Evolutionary conservation across 2,797 vertebrate genomes (phyloP), one percentile per base, ranked within the genome.

Genomic region (Dallia pectoralis): DNA sequence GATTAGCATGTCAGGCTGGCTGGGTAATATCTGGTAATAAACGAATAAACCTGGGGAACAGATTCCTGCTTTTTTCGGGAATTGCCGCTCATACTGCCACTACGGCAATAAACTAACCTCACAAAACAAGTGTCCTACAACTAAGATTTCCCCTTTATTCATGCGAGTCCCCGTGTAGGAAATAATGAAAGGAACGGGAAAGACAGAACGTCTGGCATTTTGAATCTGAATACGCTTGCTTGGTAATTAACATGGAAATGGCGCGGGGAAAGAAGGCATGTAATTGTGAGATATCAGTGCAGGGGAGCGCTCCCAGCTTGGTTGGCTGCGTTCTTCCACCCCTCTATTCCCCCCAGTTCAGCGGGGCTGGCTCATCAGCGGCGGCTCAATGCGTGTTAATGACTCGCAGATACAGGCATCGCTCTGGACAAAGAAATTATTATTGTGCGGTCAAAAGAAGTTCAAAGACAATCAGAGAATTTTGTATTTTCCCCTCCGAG

Each of bases 161-260:
- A 76, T 81, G 72, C 65, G 73, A 78, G 77, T 51, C 62, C 4
- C 44, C 22, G 19, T 80, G 82, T 82, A 80, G 77, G 82, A 87
- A 82, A 76, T 79, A 82, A 82, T 81, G 80, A 82, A 85, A 82
- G 78, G 82, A 74, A 77, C 68, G 61, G 91, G 92, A 77, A 78
- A 83, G 78, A 86, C 79, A 81, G 74, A 95, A 94, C 93, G 92
- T 91, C 89, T 92, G 92, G 94, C 94, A 91, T 93, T n/a, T 91
- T 95, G 94, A 96, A 96, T 96, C 94, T 94, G 94, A 95, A n/a
- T 94, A 93, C 93, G 94, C 95, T 94, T 89, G 88, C 94, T 93
- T 89, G 88, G 93, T 98, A 96, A 96, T 98, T 96, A 96, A 96
- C 95, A 96, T 96, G 95, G 95, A 96, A 96, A 95, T 96, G 93